Base-by-base conservation (phyloP, 2,888 invertebrate genomes). In the Drosophila koepferae region DNA sequence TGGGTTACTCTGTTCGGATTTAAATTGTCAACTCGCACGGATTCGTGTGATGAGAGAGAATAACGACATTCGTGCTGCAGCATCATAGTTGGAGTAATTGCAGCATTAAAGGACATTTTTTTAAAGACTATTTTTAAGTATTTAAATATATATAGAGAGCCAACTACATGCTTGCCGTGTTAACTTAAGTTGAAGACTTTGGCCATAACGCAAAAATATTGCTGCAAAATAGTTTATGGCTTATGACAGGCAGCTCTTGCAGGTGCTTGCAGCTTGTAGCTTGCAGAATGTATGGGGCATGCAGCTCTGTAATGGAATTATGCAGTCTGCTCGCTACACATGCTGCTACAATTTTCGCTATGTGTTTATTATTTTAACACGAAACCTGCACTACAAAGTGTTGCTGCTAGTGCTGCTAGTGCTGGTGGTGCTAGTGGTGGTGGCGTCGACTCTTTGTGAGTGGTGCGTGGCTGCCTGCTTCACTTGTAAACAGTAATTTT, bases 341-440 rank as follows among this genome's bases (percentile, higher is more conserved):
- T 80, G 80, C 73, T 85, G 73, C 77, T 73, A 82, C 85, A 84
- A 83, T 87, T 89, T 85, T 77, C 77, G 86, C 82, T 81, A 85
- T 86, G 88, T 89, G 90, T 86, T 86, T 86, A 89, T 89, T 86
- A 86, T 86, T 86, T 86, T 87, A 89, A 89, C 88, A 88, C 88
- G 88, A 87, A 88, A 89, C 86, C 83, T 87, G 82, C 81, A 85
- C 77, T 81, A 72, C 61, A 66, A 68, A 72, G 59, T 56, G 58
- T 41, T 49, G 59, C 36, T 31, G 61, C 46, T 12, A 16, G 10
- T 23, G 46, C 23, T 28, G 23, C 20, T 2, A 20, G 20, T 20
- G 41, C 3, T 23, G 3, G 3, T 54, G 38, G 65, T n/a, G 46
- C 23, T n/a, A 31, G 48, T 41, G 71, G 40, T 53, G 40, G 48